Evolutionary conservation across 1,140 invertebrate genomes (phyloP).

Genomic region (Stenopsyche tienmushanensis): DNA sequence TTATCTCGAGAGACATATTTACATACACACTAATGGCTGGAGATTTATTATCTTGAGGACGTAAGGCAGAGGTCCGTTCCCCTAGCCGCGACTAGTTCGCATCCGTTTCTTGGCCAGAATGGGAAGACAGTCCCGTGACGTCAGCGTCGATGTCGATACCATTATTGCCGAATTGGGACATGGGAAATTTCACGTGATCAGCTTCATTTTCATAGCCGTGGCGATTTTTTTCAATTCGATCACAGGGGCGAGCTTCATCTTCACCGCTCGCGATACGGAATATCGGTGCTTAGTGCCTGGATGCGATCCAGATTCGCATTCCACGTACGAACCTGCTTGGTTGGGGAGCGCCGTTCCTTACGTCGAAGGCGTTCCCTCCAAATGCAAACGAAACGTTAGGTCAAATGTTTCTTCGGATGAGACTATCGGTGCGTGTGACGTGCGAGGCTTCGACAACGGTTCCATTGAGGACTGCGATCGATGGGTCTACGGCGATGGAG

Average conservation of each 20-base stretch:
- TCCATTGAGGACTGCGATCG: constrained; percentile 40
- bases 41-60: constrained; percentile 37
- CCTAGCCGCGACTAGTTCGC: background rate
- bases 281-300: constrained; percentile 60
- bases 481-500: constrained; percentile 31
- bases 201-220: constrained; percentile 55
- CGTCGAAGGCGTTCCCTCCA: constrained; percentile 46
- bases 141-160: constrained; percentile 36
- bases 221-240: constrained; percentile 57
- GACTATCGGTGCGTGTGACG: background rate
- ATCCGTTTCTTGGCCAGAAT: constrained; percentile 6
- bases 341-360: constrained; percentile 51
- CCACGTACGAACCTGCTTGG: constrained; percentile 50
- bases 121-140: constrained; percentile 30
- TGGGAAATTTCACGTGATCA: constrained; percentile 56
- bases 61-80: constrained; percentile 1
- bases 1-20: constrained; percentile 6
- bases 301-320: constrained; percentile 47
- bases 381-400: constrained; percentile 52
- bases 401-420: constrained; percentile 33
- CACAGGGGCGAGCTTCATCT: constrained; percentile 56
- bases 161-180: constrained; percentile 46
- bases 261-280: constrained; percentile 56
- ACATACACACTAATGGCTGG: background rate
- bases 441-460: constrained; percentile 25